Base-by-base conservation (phyloP, 30 jellyfish, hydroid and myxozoan species). In the Clytia hemisphaerica region DNA sequence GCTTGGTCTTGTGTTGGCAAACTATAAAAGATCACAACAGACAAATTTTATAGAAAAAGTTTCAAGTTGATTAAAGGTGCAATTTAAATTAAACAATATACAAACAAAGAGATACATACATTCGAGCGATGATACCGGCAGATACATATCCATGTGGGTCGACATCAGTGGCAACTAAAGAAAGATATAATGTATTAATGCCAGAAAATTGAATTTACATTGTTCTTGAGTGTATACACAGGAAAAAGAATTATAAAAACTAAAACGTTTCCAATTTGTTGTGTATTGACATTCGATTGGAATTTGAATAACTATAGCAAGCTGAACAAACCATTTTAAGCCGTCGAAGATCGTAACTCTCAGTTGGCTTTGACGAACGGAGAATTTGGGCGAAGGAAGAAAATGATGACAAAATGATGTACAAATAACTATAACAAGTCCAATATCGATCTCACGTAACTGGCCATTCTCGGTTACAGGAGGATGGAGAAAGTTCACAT, bases 81-180 rank as follows among this genome's bases (percentile, higher is more conserved):
- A n/a, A n/a, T n/a, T n/a, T n/a, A n/a, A n/a, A n/a, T n/a, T n/a
- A n/a, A n/a, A n/a, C n/a, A n/a, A n/a, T n/a, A n/a, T n/a, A n/a
- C n/a, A n/a, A n/a, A n/a, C n/a, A 42, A 42, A 42, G n/a, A 42
- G n/a, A 42, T 21, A 60, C 64, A 21, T 65, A 65, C 78, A 65
- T 65, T 35, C 78, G 61, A 6, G 94, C 86, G 45, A 82, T 60
- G 31, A 82, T 82, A 44, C 90, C 73, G 12, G 88, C 74, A 72
- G 47, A 54, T 37, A 82, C 94, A 42, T 82, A 82, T 3, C 94
- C 94, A 37, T 64, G 29, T 14, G 88, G 82, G 55, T 74, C 78
- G 25, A 37, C 35, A 36, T 65, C 88, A 14, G 77, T 83, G 2
- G 71, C 66, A 15, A 77, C 82, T 37, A 76, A 74, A 60, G 1